A percentile compares a stretch with the other conserved stretches of the same genome.
Evolutionary conservation across 2,888 invertebrate species (phyloP).

Genomic region (Sceliomorpha sp.): DNA sequence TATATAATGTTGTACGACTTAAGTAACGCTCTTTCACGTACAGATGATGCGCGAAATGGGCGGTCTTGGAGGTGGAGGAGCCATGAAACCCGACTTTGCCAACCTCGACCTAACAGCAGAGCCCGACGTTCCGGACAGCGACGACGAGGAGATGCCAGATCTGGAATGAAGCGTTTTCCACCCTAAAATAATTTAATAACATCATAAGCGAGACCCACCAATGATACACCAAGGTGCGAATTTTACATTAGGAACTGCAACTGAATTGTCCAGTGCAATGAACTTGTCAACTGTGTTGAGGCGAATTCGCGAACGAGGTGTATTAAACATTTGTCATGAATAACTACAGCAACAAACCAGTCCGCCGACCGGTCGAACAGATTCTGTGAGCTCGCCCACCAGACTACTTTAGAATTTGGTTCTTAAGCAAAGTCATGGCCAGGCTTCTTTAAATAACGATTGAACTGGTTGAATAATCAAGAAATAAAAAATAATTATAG

Average conservation of each 20-base stretch:
- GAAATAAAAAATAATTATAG: too few species aligned
- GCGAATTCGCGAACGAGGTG: neutral
- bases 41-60: slow-evolving; percentile 90
- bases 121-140: slow-evolving; percentile 81
- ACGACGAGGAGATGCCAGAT: slow-evolving; percentile 90
- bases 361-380: slow-evolving; percentile 2
- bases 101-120: slow-evolving; percentile 87
- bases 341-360: neutral
- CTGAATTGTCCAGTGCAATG: neutral
- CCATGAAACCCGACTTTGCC: slow-evolving; percentile 87
- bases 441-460: too few species aligned
- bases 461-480: too few species aligned
- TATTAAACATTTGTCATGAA: neutral
- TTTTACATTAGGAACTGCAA: slow-evolving; percentile 53
- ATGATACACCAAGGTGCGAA: slow-evolving; percentile 59
- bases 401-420: slow-evolving; percentile 54
- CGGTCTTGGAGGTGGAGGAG: slow-evolving; percentile 82
- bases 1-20: neutral
- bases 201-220: slow-evolving; percentile 59
- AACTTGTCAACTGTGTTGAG: neutral
- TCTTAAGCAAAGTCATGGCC: too few species aligned
- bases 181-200: slow-evolving; percentile 58
- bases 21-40: slow-evolving; percentile 49
- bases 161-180: slow-evolving; percentile 82
- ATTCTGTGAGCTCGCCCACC: neutral